Base-by-base conservation (phyloP, 2,888 invertebrate genomes). In the Pristionchus japonicus region DNA sequence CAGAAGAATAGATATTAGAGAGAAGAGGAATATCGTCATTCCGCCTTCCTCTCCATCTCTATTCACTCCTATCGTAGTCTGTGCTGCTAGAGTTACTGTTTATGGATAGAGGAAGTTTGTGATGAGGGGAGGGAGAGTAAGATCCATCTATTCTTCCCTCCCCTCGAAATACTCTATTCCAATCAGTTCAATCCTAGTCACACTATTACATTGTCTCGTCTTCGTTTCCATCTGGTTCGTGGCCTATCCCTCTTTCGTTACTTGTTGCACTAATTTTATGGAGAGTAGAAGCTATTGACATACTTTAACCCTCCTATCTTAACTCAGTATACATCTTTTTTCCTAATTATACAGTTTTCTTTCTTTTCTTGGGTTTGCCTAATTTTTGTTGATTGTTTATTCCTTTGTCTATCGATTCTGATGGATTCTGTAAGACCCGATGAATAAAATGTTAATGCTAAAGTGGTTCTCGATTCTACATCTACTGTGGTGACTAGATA, bases 201-300 rank as follows among this genome's bases (percentile, higher is more conserved):
- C 52, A 6, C 37, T 23, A 20, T 83, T 37, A 4, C 82, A 31
- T 43, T 52, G 23, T 83, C 4, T 52, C 77, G 23, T 17, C 23
- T 77, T 43, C 27, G 7, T 77, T 77, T 40, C 43, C 43, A 20
- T 77, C 47, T 77, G n/a, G n/a, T 27, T 43, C 43, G 77, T 77
- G 77, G 27, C 7, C n/a, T 70, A 70, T 37, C 70, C 7, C 43
- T 20, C 6, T 70, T 37, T 37, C 47, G 43, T 64, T 85, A 85
- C 64, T 85, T 85, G 85, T 85, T 85, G 64, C 47, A 64, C 83
- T 84, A 84, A 84, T 84, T 20, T 57, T 85, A 85, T 64, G 31
- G 64, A 43, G 64, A 31, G 49, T 80, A 80, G 47, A 49, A 40
- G 49, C 52, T 17, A 23, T 83, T 52, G 31, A 83, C 82, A n/a